Base-by-base conservation (phyloP, 2,113 vertebrate genomes). In the Pristiophorus japonicus region DNA sequence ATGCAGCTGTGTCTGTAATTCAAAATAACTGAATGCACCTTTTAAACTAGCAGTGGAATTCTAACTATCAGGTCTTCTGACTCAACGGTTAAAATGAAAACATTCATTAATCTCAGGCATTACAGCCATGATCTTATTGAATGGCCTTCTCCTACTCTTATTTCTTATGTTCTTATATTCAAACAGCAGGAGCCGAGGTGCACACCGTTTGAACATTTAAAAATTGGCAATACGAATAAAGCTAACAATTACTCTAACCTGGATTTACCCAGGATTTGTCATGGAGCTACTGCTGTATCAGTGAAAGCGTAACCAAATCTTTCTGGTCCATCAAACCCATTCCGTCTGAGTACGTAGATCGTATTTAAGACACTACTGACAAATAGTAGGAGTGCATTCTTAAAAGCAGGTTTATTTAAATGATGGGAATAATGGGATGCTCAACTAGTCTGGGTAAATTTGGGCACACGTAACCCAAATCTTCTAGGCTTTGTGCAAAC, bases 61-160 rank as follows among this genome's bases (percentile, higher is more conserved):
- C 18, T n/a, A n/a, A 7, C 30, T 38, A 63, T 20, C 59, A 65
- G 4, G 6, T 38, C 59, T 92, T 63, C 88, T 63, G 59, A 18
- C 18, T 92, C 34, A 92, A 92, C 7, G 88, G 34, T 92, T 20
- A 92, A 92, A 59, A n/a, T 92, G 30, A n/a, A 92, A 92, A 38
- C 4, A 65, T n/a, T 2, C 59, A 62, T 63, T 55, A 62, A 34
- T 59, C 10, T 51, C 87, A 27, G 55, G 51, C 30, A 34, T 55
- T 47, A 87, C 45, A 85, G 34, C n/a, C n/a, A n/a, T n/a, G n/a
- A n/a, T n/a, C n/a, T n/a, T n/a, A n/a, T n/a, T n/a, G n/a, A n/a
- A n/a, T n/a, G n/a, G n/a, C n/a, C n/a, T n/a, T n/a, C n/a, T n/a
- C n/a, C n/a, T n/a, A n/a, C n/a, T n/a, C n/a, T n/a, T n/a, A n/a